phyloP scores from a whole-genome alignment of 2,797 vertebrate genomes.

The Hydrolagus colliei region DNA sequence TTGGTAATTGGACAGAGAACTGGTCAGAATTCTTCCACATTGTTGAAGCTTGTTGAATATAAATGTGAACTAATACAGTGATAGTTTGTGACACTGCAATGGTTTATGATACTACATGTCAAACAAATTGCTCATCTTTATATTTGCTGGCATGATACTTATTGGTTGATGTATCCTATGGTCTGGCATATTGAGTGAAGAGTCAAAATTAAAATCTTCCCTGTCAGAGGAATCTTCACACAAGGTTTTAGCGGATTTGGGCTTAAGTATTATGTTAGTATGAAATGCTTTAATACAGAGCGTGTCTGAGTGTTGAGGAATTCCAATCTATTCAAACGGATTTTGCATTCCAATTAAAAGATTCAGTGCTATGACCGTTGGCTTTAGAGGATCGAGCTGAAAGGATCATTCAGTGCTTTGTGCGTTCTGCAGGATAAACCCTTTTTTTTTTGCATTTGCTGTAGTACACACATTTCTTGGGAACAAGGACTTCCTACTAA shows the following conservation, averaged over 20 bases:
- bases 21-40: background rate
- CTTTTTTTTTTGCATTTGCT: background rate
- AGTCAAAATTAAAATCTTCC: background rate
- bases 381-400: background rate
- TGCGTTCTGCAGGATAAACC: background rate
- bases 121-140: background rate
- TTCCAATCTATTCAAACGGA: background rate
- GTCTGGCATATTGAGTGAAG: background rate
- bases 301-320: background rate
- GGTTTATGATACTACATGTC: background rate
- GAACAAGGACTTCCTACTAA: background rate
- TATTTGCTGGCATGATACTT: background rate
- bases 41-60: background rate
- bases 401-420: background rate
- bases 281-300: background rate
- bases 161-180: too few species aligned
- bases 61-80: background rate
- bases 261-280: background rate
- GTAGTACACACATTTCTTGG: background rate
- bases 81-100: background rate
- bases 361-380: background rate
- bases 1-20: background rate
- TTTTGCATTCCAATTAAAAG: conserved; percentile 1
- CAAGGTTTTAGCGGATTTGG: background rate
- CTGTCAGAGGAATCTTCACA: background rate